Conservation (phyloP, 1,140 invertebrate species). For the Ladona fulva region DNA sequence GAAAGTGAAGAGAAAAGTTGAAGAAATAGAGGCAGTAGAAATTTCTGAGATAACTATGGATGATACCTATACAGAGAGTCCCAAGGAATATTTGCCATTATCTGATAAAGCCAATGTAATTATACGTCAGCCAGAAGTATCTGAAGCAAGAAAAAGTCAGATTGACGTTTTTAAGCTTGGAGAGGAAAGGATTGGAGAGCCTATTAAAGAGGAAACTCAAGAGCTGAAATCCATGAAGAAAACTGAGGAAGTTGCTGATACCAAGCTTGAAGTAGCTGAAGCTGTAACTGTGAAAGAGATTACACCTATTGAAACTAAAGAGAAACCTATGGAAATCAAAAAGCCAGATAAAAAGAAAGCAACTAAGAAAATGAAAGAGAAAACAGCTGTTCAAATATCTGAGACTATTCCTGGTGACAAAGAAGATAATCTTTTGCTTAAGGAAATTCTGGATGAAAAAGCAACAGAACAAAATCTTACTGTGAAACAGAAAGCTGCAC, state of each 20-base stretch:
- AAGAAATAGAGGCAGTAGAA: slow-evolving; percentile 25
- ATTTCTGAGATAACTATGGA: slow-evolving; percentile 16
- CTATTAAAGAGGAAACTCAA: background rate
- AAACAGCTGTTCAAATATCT: background rate
- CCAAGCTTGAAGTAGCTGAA: background rate
- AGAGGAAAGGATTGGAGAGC: background rate
- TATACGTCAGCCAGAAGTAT: too few relatives aligned
- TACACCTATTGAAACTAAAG: background rate
- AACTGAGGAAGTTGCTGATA: background rate
- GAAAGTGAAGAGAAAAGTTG: slow-evolving; percentile 12
- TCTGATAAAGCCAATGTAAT: background rate
- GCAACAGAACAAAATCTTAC: background rate
- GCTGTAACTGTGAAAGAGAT: background rate
- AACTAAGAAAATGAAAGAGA: background rate
- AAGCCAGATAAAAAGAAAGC: background rate
- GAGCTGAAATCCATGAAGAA: background rate
- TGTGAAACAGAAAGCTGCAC: background rate
- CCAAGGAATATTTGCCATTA: background rate
- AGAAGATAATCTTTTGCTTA: background rate
- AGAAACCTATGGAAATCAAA: background rate
- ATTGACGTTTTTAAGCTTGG: background rate
- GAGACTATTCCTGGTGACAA: background rate
- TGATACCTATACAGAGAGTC: background rate
- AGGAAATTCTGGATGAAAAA: background rate
- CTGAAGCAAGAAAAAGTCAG: background rate